Conservation (phyloP, 2,797 vertebrate species). For the Mormyrus proboscirostris region DNA sequence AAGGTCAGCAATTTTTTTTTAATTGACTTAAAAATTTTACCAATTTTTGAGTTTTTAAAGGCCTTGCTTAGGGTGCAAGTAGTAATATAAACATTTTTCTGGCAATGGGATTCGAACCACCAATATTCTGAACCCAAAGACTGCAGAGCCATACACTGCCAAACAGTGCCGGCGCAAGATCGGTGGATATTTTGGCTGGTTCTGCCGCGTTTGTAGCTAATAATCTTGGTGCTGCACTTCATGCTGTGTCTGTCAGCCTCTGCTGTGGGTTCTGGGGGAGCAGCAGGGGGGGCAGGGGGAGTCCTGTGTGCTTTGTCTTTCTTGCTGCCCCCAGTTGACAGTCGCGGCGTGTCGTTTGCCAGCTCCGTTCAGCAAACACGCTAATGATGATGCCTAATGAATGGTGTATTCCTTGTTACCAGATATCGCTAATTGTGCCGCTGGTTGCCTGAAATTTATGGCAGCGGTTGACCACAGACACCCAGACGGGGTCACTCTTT, state of each 20-base stretch:
- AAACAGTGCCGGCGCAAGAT: neutral
- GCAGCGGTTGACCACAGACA: neutral
- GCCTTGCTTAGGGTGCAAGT: neutral
- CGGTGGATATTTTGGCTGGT: neutral
- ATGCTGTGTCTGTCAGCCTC: neutral
- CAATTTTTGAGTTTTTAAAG: neutral
- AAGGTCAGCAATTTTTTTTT: neutral
- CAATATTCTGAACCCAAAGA: neutral
- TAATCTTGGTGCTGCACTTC: neutral
- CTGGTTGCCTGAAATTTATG: neutral
- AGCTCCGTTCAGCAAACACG: neutral
- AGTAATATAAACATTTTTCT: neutral
- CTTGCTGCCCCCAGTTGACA: neutral
- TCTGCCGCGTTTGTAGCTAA: neutral
- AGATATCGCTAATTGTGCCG: neutral
- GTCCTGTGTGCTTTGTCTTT: neutral
- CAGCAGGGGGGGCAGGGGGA: neutral
- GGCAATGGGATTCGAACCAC: neutral
- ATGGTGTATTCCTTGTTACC: neutral
- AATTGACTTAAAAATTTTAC: neutral
- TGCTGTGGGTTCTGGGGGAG: neutral
- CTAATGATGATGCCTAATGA: neutral
- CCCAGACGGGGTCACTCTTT: neutral
- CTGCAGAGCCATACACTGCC: neutral
- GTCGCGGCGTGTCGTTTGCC: neutral